Conservation (phyloP, 2,888 invertebrate species). For the Endomychus coccineus region DNA sequence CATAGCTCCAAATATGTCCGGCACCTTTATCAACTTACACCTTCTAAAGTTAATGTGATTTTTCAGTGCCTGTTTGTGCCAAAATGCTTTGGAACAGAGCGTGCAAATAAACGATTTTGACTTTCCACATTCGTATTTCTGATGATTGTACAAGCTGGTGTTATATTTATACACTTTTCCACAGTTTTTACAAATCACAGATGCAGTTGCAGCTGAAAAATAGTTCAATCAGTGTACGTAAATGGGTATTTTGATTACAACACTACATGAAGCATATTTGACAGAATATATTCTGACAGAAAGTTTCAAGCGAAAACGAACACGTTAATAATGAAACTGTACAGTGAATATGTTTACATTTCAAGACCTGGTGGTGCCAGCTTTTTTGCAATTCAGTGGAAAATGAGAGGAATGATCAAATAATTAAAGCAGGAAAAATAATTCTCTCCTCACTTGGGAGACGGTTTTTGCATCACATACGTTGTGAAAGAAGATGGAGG, state of each 20-base stretch:
- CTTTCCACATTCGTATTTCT: slow-evolving; percentile 61
- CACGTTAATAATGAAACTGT: too few species aligned
- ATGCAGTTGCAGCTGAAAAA: slow-evolving; percentile 2
- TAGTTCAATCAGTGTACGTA: slow-evolving; percentile 1
- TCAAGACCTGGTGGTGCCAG: too few species aligned
- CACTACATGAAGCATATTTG: slow-evolving; percentile 3
- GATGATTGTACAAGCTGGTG: slow-evolving; percentile 61
- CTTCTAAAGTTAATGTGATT: slow-evolving; percentile 23
- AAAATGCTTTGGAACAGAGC: slow-evolving; percentile 21
- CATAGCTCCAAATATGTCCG: slow-evolving; percentile 1
- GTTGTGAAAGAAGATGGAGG: too few species aligned
- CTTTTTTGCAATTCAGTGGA: too few species aligned
- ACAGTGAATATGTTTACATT: too few species aligned
- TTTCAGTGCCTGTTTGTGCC: slow-evolving; percentile 25
- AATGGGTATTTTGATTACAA: neutral
- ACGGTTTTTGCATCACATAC: too few species aligned
- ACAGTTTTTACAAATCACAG: slow-evolving; percentile 52
- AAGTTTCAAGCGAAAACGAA: too few species aligned
- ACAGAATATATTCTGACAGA: too few species aligned
- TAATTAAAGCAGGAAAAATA: too few species aligned
- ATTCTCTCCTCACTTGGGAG: too few species aligned
- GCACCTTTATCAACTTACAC: slow-evolving; percentile 13
- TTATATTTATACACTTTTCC: slow-evolving; percentile 67
- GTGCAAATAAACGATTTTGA: slow-evolving; percentile 55
- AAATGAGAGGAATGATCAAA: too few species aligned